phyloP scores from a whole-genome alignment of 2,797 vertebrate species.

The Mormyrus proboscirostris region DNA sequence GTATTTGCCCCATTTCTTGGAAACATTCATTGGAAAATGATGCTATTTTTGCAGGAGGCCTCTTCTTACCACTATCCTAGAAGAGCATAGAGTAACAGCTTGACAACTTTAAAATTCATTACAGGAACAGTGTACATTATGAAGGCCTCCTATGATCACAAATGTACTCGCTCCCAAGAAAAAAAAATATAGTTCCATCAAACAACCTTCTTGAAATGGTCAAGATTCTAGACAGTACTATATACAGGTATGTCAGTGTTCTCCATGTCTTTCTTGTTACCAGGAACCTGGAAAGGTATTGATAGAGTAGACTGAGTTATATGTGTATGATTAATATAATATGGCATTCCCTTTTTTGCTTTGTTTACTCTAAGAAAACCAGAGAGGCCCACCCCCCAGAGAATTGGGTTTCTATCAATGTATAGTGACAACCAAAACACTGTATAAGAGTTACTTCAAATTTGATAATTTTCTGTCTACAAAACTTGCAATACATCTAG shows the following conservation, averaged over 20 bases:
- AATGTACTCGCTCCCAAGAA: background rate
- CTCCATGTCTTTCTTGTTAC: background rate
- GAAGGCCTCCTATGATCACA: background rate
- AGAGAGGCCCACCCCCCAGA: background rate
- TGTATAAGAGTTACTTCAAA: background rate
- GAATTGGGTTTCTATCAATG: background rate
- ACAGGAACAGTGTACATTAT: background rate
- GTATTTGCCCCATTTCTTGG: background rate
- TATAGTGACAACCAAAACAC: background rate
- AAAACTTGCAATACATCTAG: slow-evolving; percentile 2
- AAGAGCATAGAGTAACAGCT: background rate
- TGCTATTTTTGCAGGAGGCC: background rate
- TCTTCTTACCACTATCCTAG: background rate
- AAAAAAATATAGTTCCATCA: background rate
- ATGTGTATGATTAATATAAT: background rate
- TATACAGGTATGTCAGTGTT: background rate
- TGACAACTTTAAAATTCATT: background rate
- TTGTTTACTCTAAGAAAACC: background rate
- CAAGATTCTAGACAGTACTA: background rate
- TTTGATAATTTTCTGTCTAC: background rate
- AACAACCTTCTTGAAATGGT: background rate
- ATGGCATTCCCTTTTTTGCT: background rate
- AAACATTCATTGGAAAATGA: background rate
- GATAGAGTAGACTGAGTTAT: background rate
- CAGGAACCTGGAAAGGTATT: background rate